Percentiles rank a stretch among this genome's conserved stretches.
Evolutionary conservation across 2,888 invertebrate genomes (phyloP).

Genomic region (Eristalis tenax): DNA sequence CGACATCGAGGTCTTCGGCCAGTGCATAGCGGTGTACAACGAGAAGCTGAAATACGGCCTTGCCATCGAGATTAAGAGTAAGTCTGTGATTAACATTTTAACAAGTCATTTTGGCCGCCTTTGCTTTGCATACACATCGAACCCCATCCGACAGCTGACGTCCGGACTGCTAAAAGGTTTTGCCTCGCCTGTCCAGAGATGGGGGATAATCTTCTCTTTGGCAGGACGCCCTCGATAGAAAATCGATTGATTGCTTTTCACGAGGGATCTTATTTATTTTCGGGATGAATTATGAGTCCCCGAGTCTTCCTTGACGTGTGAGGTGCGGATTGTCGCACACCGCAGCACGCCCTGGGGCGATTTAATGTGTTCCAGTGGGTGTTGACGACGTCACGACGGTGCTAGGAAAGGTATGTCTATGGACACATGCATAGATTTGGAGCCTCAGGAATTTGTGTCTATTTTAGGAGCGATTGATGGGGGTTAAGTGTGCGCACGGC

Average conservation of each 20-base stretch:
- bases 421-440: not conserved
- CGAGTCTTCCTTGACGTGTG: not conserved
- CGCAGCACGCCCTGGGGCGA: slow-evolving; percentile 14
- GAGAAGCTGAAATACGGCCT: slow-evolving; percentile 93
- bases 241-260: slow-evolving; percentile 46
- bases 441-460: not conserved
- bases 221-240: not conserved
- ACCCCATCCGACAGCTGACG: not conserved
- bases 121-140: slow-evolving; percentile 23
- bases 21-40: slow-evolving; percentile 89
- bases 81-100: slow-evolving; percentile 74
- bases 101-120: slow-evolving; percentile 13
- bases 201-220: slow-evolving; percentile 5
- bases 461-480: not conserved
- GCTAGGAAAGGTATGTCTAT: not conserved
- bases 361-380: slow-evolving; percentile 1
- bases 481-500: not conserved
- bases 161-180: slow-evolving; percentile 1
- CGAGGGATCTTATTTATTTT: not conserved
- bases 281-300: slow-evolving; percentile 5
- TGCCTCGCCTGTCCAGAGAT: not conserved
- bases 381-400: slow-evolving; percentile 5
- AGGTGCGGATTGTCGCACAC: not conserved
- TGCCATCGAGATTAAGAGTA: slow-evolving; percentile 90
- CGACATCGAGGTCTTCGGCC: slow-evolving; percentile 87